Evolutionary conservation across 2,797 vertebrate species (phyloP).

Genomic region (Chelon labrosus): DNA sequence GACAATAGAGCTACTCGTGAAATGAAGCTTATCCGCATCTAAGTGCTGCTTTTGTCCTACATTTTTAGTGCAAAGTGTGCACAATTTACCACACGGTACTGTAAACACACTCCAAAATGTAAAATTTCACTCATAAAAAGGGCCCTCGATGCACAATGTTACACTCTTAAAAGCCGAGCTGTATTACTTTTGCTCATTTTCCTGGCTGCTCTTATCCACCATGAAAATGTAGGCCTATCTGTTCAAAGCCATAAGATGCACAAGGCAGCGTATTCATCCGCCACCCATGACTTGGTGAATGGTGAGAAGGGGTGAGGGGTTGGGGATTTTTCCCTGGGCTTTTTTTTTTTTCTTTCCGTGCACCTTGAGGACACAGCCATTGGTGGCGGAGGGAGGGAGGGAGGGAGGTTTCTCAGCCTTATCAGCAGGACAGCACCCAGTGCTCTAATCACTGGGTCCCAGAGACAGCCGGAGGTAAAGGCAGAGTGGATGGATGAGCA

Average conservation of each 20-base stretch:
- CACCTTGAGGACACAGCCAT: slow-evolving; percentile 67
- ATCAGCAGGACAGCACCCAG: slow-evolving; percentile 82
- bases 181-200: slow-evolving; percentile 21
- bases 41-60: slow-evolving; percentile 51
- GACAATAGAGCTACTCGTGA: slow-evolving; percentile 35
- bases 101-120: slow-evolving; percentile 57
- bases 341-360: neutral
- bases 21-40: slow-evolving; percentile 50
- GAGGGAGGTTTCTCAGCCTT: slow-evolving; percentile 74
- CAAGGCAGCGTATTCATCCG: slow-evolving; percentile 41
- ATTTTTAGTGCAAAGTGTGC: slow-evolving; percentile 46
- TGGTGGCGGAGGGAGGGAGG: slow-evolving; percentile 49
- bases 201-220: slow-evolving; percentile 48
- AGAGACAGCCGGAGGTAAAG: slow-evolving; percentile 75
- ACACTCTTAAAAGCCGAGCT: slow-evolving; percentile 37
- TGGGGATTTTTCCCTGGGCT: slow-evolving; percentile 58
- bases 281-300: slow-evolving; percentile 52
- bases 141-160: slow-evolving; percentile 44
- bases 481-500: slow-evolving; percentile 61
- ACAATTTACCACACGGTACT: slow-evolving; percentile 57
- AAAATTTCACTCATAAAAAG: slow-evolving; percentile 36
- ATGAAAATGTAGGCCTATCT: slow-evolving; percentile 45
- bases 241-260: slow-evolving; percentile 54
- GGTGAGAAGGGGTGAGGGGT: slow-evolving; percentile 33
- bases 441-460: slow-evolving; percentile 80